Conservation (phyloP, 2,888 invertebrate genomes). For the Nemoura dubitans region DNA sequence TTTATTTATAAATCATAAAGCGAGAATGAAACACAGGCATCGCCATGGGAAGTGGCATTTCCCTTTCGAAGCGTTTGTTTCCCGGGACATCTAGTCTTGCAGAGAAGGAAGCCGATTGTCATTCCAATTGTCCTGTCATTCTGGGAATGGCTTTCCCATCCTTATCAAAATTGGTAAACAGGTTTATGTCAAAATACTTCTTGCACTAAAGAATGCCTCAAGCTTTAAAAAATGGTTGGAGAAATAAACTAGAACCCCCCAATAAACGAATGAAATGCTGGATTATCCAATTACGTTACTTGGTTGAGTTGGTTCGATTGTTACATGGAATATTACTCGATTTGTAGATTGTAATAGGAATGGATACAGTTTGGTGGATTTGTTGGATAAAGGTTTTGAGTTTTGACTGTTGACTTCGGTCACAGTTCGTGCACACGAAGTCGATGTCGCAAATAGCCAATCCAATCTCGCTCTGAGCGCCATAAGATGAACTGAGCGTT, state of each 20-base stretch:
- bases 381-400: background rate
- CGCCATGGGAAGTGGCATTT: background rate
- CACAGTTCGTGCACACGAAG: background rate
- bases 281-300: background rate
- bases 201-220: no score
- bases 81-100: background rate
- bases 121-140: background rate
- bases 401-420: conserved; percentile 23
- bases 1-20: background rate
- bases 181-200: no score
- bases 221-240: no score
- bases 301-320: background rate
- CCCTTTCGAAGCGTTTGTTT: background rate
- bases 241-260: no score
- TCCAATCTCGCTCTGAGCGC: background rate
- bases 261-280: no score
- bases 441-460: background rate
- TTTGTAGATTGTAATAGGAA: background rate
- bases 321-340: background rate
- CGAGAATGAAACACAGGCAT: background rate
- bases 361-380: background rate
- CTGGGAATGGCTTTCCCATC: background rate
- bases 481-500: background rate
- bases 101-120: background rate
- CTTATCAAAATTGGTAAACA: no score